Base-by-base conservation (phyloP, 2,113 vertebrate genomes). In the Malurus alboscapulatus region DNA sequence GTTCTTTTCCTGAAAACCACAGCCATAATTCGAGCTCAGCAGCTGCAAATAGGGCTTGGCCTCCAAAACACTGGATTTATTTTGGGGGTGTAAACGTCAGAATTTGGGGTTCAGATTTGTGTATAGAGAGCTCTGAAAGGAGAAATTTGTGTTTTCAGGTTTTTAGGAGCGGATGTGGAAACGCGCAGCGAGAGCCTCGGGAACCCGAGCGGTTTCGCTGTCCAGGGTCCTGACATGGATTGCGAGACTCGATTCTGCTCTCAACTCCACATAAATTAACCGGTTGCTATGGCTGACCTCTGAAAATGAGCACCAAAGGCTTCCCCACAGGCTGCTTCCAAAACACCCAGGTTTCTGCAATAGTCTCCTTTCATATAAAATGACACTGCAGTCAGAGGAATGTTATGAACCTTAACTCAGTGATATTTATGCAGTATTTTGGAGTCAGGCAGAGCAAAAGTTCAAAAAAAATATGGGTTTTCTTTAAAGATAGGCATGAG, bases 161-260 rank as follows among this genome's bases (percentile, higher is more conserved):
- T 36, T 10, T 3, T 4, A 14, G 65, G 29, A 27, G 18, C 1
- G 17, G 0, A 5, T 0, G 9, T 5, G 29, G n/a, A 54, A 29
- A 10, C 0, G 14, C 0, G 2, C 32, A 0, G 17, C 0, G 0
- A 26, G 54, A 0, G 45, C 42, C 34, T 4, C 1, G 2, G 19
- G 3, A 3, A 4, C 2, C 3, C 2, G 2, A 0, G 1, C 5
- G 2, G 4, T 0, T 11, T 22, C 50, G 7, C 77, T 93, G 77
- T 84, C 88, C 73, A 17, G n/a, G 77, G 89, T 72, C 4, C 81
- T 75, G 77, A 20, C 12, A 3, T 2, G 6, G 2, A 1, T 1
- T 2, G 14, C 5, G 1, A 4, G 0, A 1, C 29, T 51, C 11
- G 1, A 3, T 44, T 34, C n/a, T 4, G 27, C 36, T 1, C 14